phyloP scores from a whole-genome alignment of 2,888 invertebrate species.

The Chaetoderma sp. region DNA sequence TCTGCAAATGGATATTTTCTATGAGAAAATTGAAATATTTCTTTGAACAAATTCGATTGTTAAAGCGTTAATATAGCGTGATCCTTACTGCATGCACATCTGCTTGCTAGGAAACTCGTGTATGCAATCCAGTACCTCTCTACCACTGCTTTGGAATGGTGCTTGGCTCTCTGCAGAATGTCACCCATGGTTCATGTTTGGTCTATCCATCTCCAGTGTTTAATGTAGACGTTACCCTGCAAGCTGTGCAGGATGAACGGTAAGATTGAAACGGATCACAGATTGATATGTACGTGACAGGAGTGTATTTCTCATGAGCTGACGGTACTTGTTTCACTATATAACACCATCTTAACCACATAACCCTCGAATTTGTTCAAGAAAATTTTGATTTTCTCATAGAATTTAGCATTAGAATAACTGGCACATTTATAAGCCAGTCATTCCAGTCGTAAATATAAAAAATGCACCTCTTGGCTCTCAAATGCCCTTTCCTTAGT shows the following conservation, averaged over 20 bases:
- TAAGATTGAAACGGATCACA: constrained; percentile 62
- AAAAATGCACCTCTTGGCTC: not conserved
- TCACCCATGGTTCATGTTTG: constrained; percentile 72
- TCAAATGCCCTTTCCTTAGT: not conserved
- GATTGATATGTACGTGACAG: not conserved
- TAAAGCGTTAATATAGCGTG: no score
- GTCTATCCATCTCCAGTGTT: constrained; percentile 71
- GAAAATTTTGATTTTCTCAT: no score
- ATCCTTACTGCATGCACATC: not conserved
- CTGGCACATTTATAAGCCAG: no score
- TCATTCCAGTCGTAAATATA: not conserved
- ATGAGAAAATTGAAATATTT: no score
- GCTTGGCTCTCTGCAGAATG: constrained; percentile 74
- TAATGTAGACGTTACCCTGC: constrained; percentile 76
- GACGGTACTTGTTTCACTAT: not conserved
- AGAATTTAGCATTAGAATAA: no score
- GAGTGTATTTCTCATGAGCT: not conserved
- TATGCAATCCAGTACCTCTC: constrained; percentile 78
- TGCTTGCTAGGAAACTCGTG: constrained; percentile 48
- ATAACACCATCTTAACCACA: no score
- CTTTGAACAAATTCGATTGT: no score
- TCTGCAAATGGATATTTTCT: no score
- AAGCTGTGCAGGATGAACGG: constrained; percentile 78
- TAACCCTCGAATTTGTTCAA: no score
- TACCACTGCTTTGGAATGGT: constrained; percentile 87